Evolutionary conservation across 2,113 vertebrate species (phyloP).

Genomic region (Entomyzon cyanotis): DNA sequence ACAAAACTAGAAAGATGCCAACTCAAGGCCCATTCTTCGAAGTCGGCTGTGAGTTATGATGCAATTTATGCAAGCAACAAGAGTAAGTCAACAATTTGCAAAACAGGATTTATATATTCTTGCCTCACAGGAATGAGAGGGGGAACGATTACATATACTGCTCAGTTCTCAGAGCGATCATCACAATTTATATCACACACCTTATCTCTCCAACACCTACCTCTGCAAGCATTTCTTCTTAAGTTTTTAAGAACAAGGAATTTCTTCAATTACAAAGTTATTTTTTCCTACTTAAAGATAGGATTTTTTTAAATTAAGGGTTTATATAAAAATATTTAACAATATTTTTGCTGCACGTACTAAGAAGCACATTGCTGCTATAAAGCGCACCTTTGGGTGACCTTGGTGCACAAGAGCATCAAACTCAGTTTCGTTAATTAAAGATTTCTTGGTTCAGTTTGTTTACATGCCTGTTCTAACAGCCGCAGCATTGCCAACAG

Average conservation of each 20-base stretch:
- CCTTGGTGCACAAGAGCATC: not conserved
- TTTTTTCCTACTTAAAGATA: not conserved
- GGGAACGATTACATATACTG: not conserved
- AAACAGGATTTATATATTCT: not conserved
- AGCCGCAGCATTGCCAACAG: not conserved
- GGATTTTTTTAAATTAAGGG: accelerated
- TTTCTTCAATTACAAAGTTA: not conserved
- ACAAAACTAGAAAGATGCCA: not conserved
- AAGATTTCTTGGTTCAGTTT: not conserved
- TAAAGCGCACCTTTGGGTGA: not conserved
- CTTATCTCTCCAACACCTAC: not conserved
- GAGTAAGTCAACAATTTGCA: not conserved
- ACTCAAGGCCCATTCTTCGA: not conserved
- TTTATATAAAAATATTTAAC: not conserved
- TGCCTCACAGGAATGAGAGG: not conserved
- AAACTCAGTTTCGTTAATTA: not conserved
- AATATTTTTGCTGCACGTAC: not conserved
- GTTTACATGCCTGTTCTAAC: not conserved
- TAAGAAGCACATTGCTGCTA: not conserved
- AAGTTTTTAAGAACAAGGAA: not conserved
- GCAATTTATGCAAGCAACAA: not conserved
- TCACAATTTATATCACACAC: not conserved
- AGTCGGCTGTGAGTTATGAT: not conserved
- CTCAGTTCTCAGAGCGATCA: not conserved
- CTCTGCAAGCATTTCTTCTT: not conserved